phyloP scores from a whole-genome alignment of 1,140 invertebrate species.

The Brachionus calyciflorus region DNA sequence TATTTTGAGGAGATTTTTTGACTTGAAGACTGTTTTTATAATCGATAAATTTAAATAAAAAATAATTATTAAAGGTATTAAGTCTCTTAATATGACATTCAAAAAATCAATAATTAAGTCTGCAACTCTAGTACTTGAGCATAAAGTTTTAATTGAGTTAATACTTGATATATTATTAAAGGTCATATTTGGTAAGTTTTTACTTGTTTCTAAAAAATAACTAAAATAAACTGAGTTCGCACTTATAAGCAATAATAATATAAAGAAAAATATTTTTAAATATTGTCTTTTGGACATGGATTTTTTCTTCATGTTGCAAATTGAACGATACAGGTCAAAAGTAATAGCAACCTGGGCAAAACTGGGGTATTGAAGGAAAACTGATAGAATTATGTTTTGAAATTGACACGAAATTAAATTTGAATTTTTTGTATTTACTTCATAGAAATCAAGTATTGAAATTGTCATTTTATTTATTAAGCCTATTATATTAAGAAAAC shows the following conservation, averaged over 20 bases:
- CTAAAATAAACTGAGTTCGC: background rate
- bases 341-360: background rate
- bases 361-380: background rate
- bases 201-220: background rate
- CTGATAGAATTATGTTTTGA: background rate
- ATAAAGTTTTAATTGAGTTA: background rate
- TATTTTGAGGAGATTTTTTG: background rate
- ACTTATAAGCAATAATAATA: background rate
- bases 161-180: background rate
- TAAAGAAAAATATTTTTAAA: background rate
- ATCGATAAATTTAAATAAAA: background rate
- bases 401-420: conserved; percentile 5
- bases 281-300: background rate
- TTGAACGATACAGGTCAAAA: conserved; percentile 2
- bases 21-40: background rate
- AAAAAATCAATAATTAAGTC: background rate
- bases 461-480: background rate
- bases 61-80: conserved; percentile 13
- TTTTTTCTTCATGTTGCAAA: background rate
- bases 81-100: background rate
- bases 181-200: background rate
- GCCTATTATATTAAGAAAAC: background rate
- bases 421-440: background rate
- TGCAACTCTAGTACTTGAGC: background rate
- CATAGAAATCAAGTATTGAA: background rate